Base-by-base conservation (phyloP, 2,888 invertebrate genomes). In the Meta bourneti region DNA sequence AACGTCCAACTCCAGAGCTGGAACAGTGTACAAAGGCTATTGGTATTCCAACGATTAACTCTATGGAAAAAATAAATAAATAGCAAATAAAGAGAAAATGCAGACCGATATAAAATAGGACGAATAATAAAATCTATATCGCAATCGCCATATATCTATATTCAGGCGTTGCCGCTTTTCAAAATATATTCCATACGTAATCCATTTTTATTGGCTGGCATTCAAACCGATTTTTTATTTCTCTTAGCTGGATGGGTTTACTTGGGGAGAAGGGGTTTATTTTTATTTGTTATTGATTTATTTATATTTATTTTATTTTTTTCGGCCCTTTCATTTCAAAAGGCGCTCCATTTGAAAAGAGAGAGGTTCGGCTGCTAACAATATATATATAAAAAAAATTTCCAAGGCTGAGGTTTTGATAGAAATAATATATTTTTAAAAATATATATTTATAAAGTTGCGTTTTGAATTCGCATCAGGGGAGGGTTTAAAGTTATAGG, bases 161-260 rank as follows among this genome's bases (percentile, higher is more conserved):
- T 83, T 78, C 52, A 86, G 81, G 75, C 75, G 78, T 70, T 71
- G n/a, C 74, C 51, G 74, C 70, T 78, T 87, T 91, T 87, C 72
- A 71, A 83, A 83, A 87, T 87, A 86, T 86, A 86, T 91, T 85
- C 91, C 77, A 87, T 75, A 83, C 91, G 91, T 91, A 91, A 91
- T 91, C 91, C 91, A 83, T 91, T 91, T 91, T 91, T 91, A 91
- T 91, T 91, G 91, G 91, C 91, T 87, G 82, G 75, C 87, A 83
- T 91, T 87, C 71, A 87, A 91, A 20, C 78, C 82, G 78, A 69
- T 91, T 91, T 91, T 16, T 61, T 87, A 87, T 91, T 91, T 82
- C 91, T 83, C 54, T 91, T 83, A 82, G 87, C 87, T 82, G 91
- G 78, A 49, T 82, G 71, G 91, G 72, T 78, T 91, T 87, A 90